Conservation (phyloP, 2,113 vertebrate genomes). For the Malaclemys terrapin region DNA sequence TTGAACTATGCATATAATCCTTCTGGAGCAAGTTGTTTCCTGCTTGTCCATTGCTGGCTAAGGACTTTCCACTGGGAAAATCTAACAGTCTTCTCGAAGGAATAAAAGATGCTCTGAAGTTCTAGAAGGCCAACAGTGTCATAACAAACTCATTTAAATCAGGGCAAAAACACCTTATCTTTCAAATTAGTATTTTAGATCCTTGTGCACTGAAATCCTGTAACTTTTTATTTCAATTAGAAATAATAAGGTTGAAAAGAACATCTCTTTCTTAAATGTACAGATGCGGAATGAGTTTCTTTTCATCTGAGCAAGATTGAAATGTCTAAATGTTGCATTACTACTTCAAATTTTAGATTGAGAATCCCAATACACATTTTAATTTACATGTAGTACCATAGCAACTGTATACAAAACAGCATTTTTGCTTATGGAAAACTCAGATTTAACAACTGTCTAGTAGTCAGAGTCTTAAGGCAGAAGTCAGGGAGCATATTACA, state of each 20-base stretch:
- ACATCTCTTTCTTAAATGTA: neutral
- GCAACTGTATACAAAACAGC: constrained; percentile 45
- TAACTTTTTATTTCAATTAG: constrained; percentile 2
- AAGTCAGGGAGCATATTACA: constrained; percentile 18
- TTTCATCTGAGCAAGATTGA: constrained; percentile 23
- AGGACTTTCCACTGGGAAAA: neutral
- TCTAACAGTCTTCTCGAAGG: neutral
- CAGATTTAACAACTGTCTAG: constrained; percentile 40
- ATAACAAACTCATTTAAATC: neutral
- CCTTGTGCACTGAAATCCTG: neutral
- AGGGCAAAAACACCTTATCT: neutral
- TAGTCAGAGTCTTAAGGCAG: neutral
- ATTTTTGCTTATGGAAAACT: constrained; percentile 21
- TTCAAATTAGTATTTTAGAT: constrained; percentile 16
- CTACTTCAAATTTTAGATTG: constrained; percentile 34
- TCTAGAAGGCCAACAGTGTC: neutral
- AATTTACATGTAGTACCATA: constrained; percentile 47
- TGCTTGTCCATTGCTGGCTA: neutral
- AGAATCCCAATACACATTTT: constrained; percentile 37
- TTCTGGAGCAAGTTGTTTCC: neutral
- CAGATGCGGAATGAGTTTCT: neutral
- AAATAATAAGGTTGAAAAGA: constrained; percentile 16
- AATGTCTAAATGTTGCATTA: constrained; percentile 40
- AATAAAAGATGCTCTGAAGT: neutral
- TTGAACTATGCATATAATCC: neutral